These are phyloP conservation scores for Sinelater perroti DNA, from an alignment of 2,888 invertebrate species.

Conservation along the genomic window DNA sequence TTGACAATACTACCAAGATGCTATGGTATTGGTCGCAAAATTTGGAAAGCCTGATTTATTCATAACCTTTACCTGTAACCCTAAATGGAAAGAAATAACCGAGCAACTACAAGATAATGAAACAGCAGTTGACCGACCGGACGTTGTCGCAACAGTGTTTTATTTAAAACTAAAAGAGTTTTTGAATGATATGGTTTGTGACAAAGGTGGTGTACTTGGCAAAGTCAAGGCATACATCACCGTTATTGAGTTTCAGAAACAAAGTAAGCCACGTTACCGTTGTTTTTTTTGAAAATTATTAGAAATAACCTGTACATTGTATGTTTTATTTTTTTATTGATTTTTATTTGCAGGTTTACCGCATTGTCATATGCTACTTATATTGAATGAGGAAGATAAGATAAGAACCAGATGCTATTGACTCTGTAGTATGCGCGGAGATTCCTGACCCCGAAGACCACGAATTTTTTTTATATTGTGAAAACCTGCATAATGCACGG, in stretches of 20 bases:
- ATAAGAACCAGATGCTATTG: neutral
- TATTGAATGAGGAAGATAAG: conserved; percentile 1
- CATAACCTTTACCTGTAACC: conserved; percentile 60
- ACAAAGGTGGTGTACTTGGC: conserved; percentile 24
- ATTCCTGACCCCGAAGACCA: conserved; percentile 50
- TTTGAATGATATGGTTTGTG: conserved; percentile 22
- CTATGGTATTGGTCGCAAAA: conserved; percentile 57
- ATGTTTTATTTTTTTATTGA: no score
- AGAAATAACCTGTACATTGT: no score
- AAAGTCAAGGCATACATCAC: conserved; percentile 26
- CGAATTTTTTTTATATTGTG: conserved; percentile 48
- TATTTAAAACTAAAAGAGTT: conserved; percentile 33
- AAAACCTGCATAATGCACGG: conserved; percentile 40
- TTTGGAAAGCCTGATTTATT: conserved; percentile 55
- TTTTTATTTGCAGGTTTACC: no score
- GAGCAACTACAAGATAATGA: conserved; percentile 48
- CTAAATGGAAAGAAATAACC: conserved; percentile 56
- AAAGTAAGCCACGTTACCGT: no score
- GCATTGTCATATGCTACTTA: conserved; percentile 9
- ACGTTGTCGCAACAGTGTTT: conserved; percentile 48
- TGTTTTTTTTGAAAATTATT: no score
- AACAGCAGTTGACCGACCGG: conserved; percentile 51
- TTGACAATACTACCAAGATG: conserved; percentile 57
- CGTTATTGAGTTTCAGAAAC: conserved; percentile 42
- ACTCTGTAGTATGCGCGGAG: conserved; percentile 41